phyloP scores from a whole-genome alignment of 1,140 invertebrate species.

The Brachionus rubens region DNA sequence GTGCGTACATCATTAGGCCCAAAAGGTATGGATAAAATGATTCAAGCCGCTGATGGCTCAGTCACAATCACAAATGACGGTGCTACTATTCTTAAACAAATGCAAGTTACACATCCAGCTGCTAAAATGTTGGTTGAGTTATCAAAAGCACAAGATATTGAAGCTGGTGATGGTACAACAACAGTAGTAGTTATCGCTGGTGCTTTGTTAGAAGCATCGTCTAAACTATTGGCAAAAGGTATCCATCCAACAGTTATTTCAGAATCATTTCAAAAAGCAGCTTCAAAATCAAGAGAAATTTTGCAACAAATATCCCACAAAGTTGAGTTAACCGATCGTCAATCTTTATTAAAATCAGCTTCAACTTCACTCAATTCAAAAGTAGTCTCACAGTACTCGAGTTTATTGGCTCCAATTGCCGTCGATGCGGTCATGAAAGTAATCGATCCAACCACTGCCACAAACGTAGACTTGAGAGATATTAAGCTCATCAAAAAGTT shows the following conservation, averaged over 20 bases:
- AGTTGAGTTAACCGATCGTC: slow-evolving; percentile 80
- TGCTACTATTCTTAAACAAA: slow-evolving; percentile 97
- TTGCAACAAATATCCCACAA: slow-evolving; percentile 79
- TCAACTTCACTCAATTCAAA: slow-evolving; percentile 97
- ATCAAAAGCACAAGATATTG: slow-evolving; percentile 95
- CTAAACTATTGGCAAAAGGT: slow-evolving; percentile 83
- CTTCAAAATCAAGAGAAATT: slow-evolving; percentile 78
- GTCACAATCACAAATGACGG: slow-evolving; percentile 99
- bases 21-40: slow-evolving; percentile 99
- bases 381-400: slow-evolving; percentile 95
- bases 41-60: slow-evolving; percentile 91
- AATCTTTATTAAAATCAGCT: slow-evolving; percentile 84
- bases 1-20: slow-evolving; percentile 96
- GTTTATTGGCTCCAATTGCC: slow-evolving; percentile 86
- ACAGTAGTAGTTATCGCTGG: slow-evolving; percentile 94
- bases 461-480: slow-evolving; percentile 72
- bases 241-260: slow-evolving; percentile 95
- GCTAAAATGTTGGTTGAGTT: slow-evolving; percentile 82
- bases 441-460: slow-evolving; percentile 66
- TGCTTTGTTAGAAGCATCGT: slow-evolving; percentile 85
- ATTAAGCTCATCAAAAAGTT: slow-evolving; percentile 94
- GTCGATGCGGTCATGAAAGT: slow-evolving; percentile 93
- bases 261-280: slow-evolving; percentile 88
- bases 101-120: slow-evolving; percentile 96
- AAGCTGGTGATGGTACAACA: slow-evolving; percentile 98